phyloP scores from a whole-genome alignment of 53 echinoderm and acorn worm genomes.

The Arbacia lixula region DNA sequence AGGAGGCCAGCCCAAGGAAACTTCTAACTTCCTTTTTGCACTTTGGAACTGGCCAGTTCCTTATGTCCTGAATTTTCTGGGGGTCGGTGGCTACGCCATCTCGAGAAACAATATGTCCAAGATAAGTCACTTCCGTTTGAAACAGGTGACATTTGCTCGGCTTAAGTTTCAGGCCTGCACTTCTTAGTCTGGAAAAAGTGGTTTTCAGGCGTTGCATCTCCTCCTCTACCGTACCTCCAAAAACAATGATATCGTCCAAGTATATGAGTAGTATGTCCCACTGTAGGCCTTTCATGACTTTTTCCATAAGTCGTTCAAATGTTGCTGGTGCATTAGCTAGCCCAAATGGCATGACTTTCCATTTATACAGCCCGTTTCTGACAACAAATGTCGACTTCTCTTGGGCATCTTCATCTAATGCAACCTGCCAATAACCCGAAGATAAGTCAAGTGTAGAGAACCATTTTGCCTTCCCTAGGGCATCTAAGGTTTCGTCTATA shows the following conservation, averaged over 20 bases:
- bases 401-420: constrained; percentile 43
- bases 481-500: no score
- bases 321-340: no score
- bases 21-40: constrained; percentile 43
- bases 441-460: constrained; percentile 45
- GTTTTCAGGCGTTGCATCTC: constrained; percentile 30
- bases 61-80: constrained; percentile 23
- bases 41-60: constrained; percentile 39
- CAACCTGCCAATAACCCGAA: constrained; percentile 43
- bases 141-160: constrained; percentile 52
- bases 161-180: constrained; percentile 49
- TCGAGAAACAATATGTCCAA: constrained; percentile 48
- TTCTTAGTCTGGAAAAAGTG: neutral
- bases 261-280: constrained; percentile 13
- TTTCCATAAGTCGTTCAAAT: constrained; percentile 24
- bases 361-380: neutral
- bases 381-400: constrained; percentile 5
- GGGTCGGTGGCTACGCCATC: constrained; percentile 56
- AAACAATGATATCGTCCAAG: constrained; percentile 30
- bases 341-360: no score
- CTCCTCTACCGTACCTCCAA: constrained; percentile 31
- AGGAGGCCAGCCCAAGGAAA: constrained; percentile 59
- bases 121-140: constrained; percentile 12
- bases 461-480: constrained; percentile 26
- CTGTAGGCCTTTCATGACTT: neutral